phyloP scores from a whole-genome alignment of 1,140 invertebrate genomes.

The Drosophila erecta region DNA sequence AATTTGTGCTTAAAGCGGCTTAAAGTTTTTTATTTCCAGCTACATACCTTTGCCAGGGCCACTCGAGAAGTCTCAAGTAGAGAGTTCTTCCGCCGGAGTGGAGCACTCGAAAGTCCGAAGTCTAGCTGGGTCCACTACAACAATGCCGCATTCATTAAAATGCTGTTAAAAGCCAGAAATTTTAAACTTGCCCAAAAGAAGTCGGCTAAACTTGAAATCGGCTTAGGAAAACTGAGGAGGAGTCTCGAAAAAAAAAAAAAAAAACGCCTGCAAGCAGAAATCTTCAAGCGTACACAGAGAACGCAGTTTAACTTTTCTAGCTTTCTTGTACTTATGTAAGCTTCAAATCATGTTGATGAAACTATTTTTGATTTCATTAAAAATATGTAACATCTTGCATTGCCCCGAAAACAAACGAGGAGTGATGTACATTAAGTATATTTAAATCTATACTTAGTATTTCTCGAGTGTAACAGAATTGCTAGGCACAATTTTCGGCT shows the following conservation, averaged over 20 bases:
- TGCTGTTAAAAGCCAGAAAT: constrained; percentile 49
- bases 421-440: too few relatives aligned
- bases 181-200: constrained; percentile 37
- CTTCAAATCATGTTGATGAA: too few relatives aligned
- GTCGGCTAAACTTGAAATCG: constrained; percentile 66
- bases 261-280: constrained; percentile 32
- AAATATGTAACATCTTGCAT: too few relatives aligned
- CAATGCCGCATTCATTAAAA: constrained; percentile 71
- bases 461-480: constrained; percentile 19
- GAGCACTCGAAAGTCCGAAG: constrained; percentile 40
- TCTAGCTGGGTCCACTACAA: constrained; percentile 46
- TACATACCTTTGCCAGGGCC: background rate
- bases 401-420: too few relatives aligned
- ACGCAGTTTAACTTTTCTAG: background rate
- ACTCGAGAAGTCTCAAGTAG: constrained; percentile 48
- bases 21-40: constrained; percentile 29
- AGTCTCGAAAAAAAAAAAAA: background rate
- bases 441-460: background rate
- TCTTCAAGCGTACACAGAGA: constrained; percentile 51
- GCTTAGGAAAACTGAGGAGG: constrained; percentile 68
- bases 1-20: constrained; percentile 63
- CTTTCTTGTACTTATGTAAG: too few relatives aligned
- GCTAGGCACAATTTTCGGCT: constrained; percentile 19
- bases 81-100: constrained; percentile 38
- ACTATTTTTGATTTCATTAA: too few relatives aligned